A percentile compares a stretch with the other conserved stretches of the same genome.
Evolutionary conservation across 1,140 invertebrate genomes (phyloP).

Genomic region (Colletes gigas): DNA sequence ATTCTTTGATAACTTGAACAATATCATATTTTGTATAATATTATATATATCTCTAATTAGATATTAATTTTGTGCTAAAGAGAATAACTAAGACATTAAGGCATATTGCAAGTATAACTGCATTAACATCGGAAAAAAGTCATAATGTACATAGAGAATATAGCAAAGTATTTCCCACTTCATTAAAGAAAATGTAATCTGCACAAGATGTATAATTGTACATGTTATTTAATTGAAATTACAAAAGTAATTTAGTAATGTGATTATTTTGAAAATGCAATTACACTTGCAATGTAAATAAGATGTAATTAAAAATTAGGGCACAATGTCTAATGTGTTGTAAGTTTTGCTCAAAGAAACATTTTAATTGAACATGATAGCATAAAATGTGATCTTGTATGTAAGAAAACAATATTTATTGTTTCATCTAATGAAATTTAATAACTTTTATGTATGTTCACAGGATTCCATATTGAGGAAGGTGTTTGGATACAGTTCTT

Average conservation of each 20-base stretch:
- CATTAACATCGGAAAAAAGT: neutral
- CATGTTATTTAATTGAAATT: neutral
- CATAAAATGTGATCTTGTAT: neutral
- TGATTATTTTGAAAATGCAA: neutral
- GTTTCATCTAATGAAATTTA: neutral
- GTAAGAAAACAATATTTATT: neutral
- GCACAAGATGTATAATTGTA: neutral
- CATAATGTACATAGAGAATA: neutral
- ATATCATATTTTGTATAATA: neutral
- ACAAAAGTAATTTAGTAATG: neutral
- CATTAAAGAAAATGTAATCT: neutral
- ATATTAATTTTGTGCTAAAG: neutral
- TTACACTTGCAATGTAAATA: neutral
- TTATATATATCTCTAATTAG: neutral
- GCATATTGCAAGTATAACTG: neutral
- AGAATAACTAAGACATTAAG: neutral
- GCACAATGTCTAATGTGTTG: neutral
- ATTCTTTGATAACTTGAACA: neutral
- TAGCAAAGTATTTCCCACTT: neutral
- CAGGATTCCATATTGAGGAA: neutral
- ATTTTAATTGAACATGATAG: neutral
- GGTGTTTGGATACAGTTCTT: neutral
- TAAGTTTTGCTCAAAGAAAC: neutral
- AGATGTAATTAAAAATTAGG: too few species aligned
- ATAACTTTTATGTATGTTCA: neutral